Conservation (phyloP, 2,797 vertebrate species). For the Aulostomus chinensis region DNA sequence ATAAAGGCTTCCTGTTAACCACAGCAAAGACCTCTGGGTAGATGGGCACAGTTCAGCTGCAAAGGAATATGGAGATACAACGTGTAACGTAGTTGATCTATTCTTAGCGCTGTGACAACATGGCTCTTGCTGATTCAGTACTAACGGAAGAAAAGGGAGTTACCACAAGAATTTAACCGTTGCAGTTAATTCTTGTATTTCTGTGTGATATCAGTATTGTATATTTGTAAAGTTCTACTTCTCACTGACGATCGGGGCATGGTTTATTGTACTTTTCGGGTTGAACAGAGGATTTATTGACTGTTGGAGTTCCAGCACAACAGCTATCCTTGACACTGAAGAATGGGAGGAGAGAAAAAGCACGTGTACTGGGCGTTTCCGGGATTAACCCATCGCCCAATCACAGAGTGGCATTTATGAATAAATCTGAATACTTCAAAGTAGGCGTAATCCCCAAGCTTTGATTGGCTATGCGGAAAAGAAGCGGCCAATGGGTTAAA, state of each 20-base stretch:
- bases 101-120: conserved; percentile 69
- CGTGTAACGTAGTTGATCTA: conserved; percentile 53
- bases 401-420: conserved; percentile 23
- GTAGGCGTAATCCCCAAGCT: background rate
- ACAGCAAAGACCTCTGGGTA: conserved; percentile 32
- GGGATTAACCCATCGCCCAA: conserved; percentile 52
- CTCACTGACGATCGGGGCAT: background rate
- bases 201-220: background rate
- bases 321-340: conserved; percentile 17
- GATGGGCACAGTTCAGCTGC: conserved; percentile 59
- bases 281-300: conserved; percentile 5
- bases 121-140: conserved; percentile 34
- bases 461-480: conserved; percentile 49
- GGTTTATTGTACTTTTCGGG: background rate
- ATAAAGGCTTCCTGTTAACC: conserved; percentile 11
- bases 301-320: conserved; percentile 1
- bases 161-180: background rate
- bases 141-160: conserved; percentile 22
- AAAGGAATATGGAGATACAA: conserved; percentile 45
- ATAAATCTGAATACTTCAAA: conserved; percentile 62
- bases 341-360: conserved; percentile 70
- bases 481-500: conserved; percentile 73
- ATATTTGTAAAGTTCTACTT: no score
- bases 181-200: no score
- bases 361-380: conserved; percentile 82